phyloP scores from a whole-genome alignment of 2,797 vertebrate species.

The Eulemur coronatus region DNA sequence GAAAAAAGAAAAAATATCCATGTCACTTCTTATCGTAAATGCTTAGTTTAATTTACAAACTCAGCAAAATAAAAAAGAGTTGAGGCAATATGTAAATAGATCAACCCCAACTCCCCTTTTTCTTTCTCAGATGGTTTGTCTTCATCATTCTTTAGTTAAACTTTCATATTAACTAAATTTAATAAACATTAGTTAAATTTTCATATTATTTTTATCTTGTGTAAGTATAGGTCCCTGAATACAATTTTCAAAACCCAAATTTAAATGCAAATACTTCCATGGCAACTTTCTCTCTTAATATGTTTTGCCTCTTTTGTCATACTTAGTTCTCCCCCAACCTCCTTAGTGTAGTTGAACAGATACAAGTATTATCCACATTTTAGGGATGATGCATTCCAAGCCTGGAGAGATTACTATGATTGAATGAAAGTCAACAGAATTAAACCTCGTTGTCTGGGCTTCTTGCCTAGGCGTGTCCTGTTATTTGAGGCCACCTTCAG shows the following conservation, averaged over 20 bases:
- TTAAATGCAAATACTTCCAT: neutral
- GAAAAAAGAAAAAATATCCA: neutral
- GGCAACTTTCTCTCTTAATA: neutral
- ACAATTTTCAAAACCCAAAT: neutral
- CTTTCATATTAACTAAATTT: neutral
- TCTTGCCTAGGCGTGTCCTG: neutral
- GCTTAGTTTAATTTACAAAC: neutral
- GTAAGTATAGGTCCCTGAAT: neutral
- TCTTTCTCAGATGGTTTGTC: neutral
- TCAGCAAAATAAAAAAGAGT: neutral
- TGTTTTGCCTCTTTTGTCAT: neutral
- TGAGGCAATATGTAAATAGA: neutral
- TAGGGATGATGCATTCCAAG: neutral
- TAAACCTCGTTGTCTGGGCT: neutral
- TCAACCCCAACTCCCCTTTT: neutral
- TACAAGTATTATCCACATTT: neutral
- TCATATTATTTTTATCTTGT: neutral
- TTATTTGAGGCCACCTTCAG: neutral
- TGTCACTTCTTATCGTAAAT: neutral
- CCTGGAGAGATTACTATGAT: neutral
- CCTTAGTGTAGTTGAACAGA: accelerated
- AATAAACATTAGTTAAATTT: neutral
- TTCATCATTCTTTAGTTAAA: neutral
- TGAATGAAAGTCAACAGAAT: neutral
- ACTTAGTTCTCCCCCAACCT: neutral